phyloP scores from a whole-genome alignment of 2,113 vertebrate species.

The Chiloscyllium plagiosum region DNA sequence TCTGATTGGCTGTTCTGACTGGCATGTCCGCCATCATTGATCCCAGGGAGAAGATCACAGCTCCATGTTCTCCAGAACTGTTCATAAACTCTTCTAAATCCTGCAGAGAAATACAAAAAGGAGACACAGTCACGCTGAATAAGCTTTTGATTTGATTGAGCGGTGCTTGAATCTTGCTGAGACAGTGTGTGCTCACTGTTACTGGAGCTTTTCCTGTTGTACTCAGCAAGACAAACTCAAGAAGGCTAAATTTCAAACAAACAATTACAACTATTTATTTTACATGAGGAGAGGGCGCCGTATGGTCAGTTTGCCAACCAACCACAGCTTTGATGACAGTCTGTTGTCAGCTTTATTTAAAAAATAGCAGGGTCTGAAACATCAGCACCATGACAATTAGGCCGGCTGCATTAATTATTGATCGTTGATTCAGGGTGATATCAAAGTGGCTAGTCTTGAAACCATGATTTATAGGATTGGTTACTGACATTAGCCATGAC shows the following conservation, averaged over 20 bases:
- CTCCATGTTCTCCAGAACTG: conserved; percentile 76
- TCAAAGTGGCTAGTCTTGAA: background rate
- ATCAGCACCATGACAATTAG: background rate
- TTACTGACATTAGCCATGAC: background rate
- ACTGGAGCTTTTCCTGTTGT: too few species aligned
- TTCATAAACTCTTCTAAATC: conserved; percentile 78
- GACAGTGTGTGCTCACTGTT: too few species aligned
- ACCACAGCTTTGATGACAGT: too few species aligned
- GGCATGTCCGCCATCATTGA: conserved; percentile 76
- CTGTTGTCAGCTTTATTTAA: background rate
- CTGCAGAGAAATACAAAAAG: conserved; percentile 50
- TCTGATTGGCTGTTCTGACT: conserved; percentile 60
- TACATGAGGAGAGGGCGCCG: too few species aligned
- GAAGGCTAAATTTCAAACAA: too few species aligned
- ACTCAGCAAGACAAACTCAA: too few species aligned
- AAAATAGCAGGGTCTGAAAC: background rate
- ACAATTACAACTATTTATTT: too few species aligned
- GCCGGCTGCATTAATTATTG: background rate
- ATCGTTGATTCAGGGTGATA: background rate
- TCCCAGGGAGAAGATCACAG: conserved; percentile 85
- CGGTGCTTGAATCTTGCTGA: background rate
- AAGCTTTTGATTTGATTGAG: background rate
- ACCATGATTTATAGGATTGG: background rate
- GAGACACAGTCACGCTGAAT: background rate
- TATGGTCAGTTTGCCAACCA: too few species aligned